These are phyloP conservation scores for Sinohyriopsis cumingii DNA, from an alignment of 2,888 invertebrate genomes.

Conservation along the genomic window DNA sequence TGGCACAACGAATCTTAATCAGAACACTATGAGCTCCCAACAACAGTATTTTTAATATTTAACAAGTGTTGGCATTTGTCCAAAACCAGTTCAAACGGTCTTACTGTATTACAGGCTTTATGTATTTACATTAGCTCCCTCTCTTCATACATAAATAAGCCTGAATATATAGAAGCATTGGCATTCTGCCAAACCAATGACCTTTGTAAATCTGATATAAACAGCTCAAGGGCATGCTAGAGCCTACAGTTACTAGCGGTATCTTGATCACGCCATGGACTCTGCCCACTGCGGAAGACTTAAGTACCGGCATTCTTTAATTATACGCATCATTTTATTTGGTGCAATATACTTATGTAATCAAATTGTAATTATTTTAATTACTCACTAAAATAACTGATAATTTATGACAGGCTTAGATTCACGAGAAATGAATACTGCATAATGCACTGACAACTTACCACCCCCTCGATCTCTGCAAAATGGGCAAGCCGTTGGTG, in stretches of 20 bases:
- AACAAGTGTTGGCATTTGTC: too few species aligned
- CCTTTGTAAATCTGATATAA: slow-evolving; percentile 30
- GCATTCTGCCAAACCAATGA: slow-evolving; percentile 40
- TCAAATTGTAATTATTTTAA: too few species aligned
- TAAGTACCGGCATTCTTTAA: too few species aligned
- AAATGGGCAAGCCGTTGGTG: slow-evolving; percentile 20
- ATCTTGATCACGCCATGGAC: slow-evolving; percentile 1
- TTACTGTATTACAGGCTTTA: background rate
- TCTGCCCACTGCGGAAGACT: too few species aligned
- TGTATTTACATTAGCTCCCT: slow-evolving; percentile 8
- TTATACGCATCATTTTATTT: too few species aligned
- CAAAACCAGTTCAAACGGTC: too few species aligned
- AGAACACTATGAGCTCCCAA: too few species aligned
- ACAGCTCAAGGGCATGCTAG: slow-evolving; percentile 37
- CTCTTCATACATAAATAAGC: slow-evolving; percentile 5
- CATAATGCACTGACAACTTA: background rate
- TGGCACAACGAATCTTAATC: too few species aligned
- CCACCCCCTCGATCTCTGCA: slow-evolving; percentile 1
- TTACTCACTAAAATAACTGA: background rate
- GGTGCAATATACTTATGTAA: too few species aligned
- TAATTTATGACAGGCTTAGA: background rate
- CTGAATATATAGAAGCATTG: slow-evolving; percentile 27
- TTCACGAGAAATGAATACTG: background rate
- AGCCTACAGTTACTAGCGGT: background rate
- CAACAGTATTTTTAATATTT: too few species aligned